phyloP scores from a whole-genome alignment of 2,113 vertebrate genomes.

The Cranoglanis bouderius region DNA sequence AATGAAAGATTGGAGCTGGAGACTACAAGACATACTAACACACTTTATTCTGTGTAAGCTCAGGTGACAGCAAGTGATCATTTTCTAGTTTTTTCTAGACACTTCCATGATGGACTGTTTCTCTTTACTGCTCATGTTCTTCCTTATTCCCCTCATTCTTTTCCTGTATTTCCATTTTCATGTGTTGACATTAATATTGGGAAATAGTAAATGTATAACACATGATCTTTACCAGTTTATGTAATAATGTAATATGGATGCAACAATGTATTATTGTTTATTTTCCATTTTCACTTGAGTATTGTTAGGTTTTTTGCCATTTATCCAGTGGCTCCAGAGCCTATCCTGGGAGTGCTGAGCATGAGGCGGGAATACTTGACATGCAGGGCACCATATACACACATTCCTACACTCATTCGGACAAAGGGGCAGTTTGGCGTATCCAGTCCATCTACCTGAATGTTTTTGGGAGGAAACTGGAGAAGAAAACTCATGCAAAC shows the following conservation, averaged over 20 bases:
- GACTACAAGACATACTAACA: not conserved
- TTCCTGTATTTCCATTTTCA: not conserved
- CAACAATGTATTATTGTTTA: too few species aligned
- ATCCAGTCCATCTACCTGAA: not conserved
- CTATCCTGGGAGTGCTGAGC: not conserved
- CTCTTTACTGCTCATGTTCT: not conserved
- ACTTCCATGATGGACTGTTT: not conserved
- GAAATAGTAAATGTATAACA: not conserved
- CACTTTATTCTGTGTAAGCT: not conserved
- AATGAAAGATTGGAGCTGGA: not conserved
- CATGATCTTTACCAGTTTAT: not conserved
- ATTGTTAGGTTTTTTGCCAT: too few species aligned
- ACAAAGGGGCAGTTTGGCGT: not conserved
- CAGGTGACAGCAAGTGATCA: slow-evolving; percentile 8
- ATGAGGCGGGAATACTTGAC: not conserved
- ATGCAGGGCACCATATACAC: not conserved
- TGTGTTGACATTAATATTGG: not conserved
- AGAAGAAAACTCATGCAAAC: not conserved
- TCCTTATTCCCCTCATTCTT: not conserved
- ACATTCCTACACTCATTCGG: not conserved
- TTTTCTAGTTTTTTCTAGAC: not conserved
- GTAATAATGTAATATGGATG: too few species aligned
- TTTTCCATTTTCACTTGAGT: too few species aligned
- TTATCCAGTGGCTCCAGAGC: not conserved
- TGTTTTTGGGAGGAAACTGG: not conserved